Percentiles rank a stretch among this genome's conserved stretches.
phyloP scores from a whole-genome alignment of 2,113 vertebrate species.

The Rhinogobius similis region DNA sequence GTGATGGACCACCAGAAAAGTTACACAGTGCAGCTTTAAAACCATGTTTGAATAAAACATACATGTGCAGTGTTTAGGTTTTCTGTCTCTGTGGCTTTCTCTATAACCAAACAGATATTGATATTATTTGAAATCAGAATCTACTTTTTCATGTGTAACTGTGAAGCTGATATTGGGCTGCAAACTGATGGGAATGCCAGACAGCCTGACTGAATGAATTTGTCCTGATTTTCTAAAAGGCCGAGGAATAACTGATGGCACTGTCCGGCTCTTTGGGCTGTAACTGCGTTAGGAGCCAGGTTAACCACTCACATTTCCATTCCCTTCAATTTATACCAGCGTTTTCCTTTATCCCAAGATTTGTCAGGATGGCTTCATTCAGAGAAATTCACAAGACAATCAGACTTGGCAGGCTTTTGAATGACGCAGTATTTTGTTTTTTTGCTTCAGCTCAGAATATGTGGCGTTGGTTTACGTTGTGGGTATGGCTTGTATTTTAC shows the following conservation, averaged over 20 bases:
- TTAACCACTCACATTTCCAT: constrained; percentile 38
- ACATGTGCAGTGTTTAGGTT: too few species aligned
- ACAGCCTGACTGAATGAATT: neutral
- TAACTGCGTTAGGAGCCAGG: too few species aligned
- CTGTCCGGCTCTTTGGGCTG: constrained; percentile 15
- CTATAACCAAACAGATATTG: neutral
- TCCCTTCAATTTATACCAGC: too few species aligned
- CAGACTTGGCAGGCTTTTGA: constrained; percentile 17
- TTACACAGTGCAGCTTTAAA: too few species aligned
- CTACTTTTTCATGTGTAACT: neutral
- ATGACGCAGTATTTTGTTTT: constrained; percentile 14
- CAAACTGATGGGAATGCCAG: neutral
- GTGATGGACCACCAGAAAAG: too few species aligned
- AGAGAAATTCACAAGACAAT: constrained; percentile 43
- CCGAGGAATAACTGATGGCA: constrained; percentile 32
- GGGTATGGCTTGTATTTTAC: too few species aligned
- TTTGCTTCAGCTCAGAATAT: constrained; percentile 8
- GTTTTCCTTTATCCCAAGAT: constrained; percentile 2
- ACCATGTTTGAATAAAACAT: too few species aligned
- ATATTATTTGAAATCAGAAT: neutral
- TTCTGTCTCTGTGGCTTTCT: neutral
- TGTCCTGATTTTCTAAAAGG: neutral
- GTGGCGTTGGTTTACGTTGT: too few species aligned
- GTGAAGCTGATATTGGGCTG: neutral
- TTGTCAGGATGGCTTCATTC: constrained; percentile 32